Conservation (phyloP, 1,140 invertebrate species). For the Hyles euphorbiae region DNA sequence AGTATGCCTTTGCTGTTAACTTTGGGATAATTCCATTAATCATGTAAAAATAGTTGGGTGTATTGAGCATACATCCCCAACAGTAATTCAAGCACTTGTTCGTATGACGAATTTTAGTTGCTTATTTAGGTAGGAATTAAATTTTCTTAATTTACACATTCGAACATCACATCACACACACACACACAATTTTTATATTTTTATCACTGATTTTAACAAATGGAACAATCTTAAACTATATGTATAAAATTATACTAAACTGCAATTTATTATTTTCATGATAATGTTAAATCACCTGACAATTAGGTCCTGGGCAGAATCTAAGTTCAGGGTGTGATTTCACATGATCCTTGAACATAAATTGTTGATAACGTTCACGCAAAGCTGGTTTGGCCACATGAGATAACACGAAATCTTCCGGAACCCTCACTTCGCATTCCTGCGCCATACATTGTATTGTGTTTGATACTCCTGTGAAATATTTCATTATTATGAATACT, state of each 20-base stretch:
- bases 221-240: too few species aligned
- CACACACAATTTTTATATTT: too few species aligned
- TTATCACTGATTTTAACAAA: too few species aligned
- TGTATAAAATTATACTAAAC: neutral
- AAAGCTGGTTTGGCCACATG: conserved; percentile 87
- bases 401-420: conserved; percentile 96
- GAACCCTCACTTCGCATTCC: conserved; percentile 92
- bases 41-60: too few species aligned
- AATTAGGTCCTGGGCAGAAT: conserved; percentile 98
- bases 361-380: conserved; percentile 95
- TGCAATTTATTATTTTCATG: neutral
- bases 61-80: too few species aligned
- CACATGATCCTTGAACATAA: conserved; percentile 97
- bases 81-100: too few species aligned
- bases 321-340: conserved; percentile 92
- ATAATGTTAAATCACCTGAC: conserved; percentile 78
- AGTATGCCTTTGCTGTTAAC: too few species aligned
- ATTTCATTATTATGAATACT: neutral
- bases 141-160: too few species aligned
- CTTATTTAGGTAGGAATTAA: too few species aligned
- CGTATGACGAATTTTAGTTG: too few species aligned
- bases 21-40: too few species aligned
- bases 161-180: too few species aligned
- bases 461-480: conserved; percentile 77
- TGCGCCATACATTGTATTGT: conserved; percentile 97